These are phyloP conservation scores for Antheraea pernyi DNA, from an alignment of 1,140 invertebrate species.

Conservation along the genomic window DNA sequence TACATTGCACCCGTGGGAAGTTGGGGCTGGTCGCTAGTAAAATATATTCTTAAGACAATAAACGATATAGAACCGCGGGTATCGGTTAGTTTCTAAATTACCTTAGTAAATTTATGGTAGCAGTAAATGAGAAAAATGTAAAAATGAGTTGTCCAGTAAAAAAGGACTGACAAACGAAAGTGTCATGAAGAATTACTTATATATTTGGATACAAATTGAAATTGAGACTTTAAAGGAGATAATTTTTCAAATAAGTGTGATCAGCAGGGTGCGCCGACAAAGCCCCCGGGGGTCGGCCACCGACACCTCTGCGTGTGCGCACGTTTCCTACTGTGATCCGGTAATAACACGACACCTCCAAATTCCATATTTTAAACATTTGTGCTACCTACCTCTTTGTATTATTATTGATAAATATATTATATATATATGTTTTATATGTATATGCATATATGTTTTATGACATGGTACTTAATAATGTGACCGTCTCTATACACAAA, in stretches of 20 bases:
- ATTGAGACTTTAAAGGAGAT: conserved; percentile 19
- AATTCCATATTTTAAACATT: conserved; percentile 23
- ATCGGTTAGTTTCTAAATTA: too few relatives aligned
- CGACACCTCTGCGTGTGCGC: conserved; percentile 4
- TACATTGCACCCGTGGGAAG: too few relatives aligned
- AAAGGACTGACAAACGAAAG: neutral
- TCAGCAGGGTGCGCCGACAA: conserved; percentile 68
- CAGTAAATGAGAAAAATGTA: neutral
- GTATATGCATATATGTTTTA: conserved; percentile 8
- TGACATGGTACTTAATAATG: neutral
- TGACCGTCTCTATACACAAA: neutral
- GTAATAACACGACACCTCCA: conserved; percentile 51
- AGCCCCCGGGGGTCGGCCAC: conserved; percentile 47
- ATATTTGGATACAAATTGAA: neutral
- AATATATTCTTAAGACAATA: too few relatives aligned
- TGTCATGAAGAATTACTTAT: neutral
- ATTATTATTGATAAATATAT: conserved; percentile 9
- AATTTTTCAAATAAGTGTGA: conserved; percentile 69
- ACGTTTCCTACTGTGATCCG: conserved; percentile 46
- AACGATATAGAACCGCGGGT: too few relatives aligned
- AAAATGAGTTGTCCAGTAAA: neutral
- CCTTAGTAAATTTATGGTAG: neutral
- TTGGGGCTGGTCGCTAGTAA: too few relatives aligned
- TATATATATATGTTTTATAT: too few relatives aligned
- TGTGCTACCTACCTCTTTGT: conserved; percentile 35